Evolutionary conservation across 2,888 invertebrate genomes (phyloP).

Genomic region (Fissipunctia ypsillon): DNA sequence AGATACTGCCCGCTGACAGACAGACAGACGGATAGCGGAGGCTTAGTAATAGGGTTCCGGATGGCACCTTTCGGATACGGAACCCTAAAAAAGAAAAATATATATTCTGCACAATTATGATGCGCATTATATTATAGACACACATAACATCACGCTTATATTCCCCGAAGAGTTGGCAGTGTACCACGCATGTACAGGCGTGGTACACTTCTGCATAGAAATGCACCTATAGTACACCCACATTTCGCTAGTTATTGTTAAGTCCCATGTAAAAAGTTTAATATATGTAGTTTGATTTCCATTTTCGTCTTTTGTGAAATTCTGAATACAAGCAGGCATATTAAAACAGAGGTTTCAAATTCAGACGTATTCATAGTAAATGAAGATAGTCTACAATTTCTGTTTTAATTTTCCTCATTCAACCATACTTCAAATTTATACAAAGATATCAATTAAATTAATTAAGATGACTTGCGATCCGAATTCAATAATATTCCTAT

Average conservation of each 20-base stretch:
- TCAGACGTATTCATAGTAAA: background rate
- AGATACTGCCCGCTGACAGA: too few species aligned
- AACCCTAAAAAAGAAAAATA: background rate
- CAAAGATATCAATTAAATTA: constrained; percentile 53
- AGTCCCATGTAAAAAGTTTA: too few species aligned
- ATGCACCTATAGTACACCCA: too few species aligned
- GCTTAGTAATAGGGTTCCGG: too few species aligned
- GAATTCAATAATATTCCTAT: constrained; percentile 30
- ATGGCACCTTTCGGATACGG: too few species aligned
- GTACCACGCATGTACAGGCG: too few species aligned
- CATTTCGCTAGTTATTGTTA: too few species aligned
- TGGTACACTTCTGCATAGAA: too few species aligned
- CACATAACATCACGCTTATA: too few species aligned
- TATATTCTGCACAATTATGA: background rate
- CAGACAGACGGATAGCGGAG: too few species aligned
- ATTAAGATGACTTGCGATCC: constrained; percentile 52
- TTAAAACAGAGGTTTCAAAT: background rate
- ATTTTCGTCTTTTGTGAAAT: background rate
- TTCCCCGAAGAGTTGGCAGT: too few species aligned
- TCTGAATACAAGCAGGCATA: background rate
- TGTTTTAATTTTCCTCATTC: background rate
- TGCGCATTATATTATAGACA: too few species aligned
- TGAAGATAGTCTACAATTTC: background rate
- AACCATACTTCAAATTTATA: constrained; percentile 7
- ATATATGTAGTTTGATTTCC: background rate